These are phyloP conservation scores for Meles meles DNA, from an alignment of 2,113 vertebrate species.

Conservation along the genomic window DNA sequence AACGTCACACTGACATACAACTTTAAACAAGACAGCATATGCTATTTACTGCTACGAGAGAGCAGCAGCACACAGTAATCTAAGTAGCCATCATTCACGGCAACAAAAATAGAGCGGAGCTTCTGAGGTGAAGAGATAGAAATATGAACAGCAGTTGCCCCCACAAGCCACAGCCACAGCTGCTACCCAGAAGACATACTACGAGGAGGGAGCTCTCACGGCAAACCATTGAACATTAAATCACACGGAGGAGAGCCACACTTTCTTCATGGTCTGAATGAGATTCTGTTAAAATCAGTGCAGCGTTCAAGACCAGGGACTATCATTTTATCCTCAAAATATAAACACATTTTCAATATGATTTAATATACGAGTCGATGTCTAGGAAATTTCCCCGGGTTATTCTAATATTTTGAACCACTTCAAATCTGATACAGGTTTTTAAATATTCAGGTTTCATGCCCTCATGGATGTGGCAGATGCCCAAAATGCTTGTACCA, in stretches of 20 bases:
- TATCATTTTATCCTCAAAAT: not conserved
- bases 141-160: conserved; percentile 44
- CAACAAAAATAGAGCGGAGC: not conserved
- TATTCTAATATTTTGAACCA: not conserved
- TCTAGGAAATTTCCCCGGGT: not conserved
- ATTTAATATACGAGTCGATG: not conserved
- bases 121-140: conserved; percentile 33
- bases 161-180: conserved; percentile 28
- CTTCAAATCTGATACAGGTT: not conserved
- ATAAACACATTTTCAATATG: not conserved
- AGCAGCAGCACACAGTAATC: not conserved
- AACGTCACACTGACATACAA: conserved; percentile 30
- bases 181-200: conserved; percentile 16
- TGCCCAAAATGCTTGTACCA: not conserved
- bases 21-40: conserved; percentile 10
- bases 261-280: not conserved
- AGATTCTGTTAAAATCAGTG: not conserved
- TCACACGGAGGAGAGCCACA: not conserved
- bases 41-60: conserved; percentile 34
- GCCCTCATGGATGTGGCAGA: not conserved
- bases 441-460: not conserved
- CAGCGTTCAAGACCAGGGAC: not conserved
- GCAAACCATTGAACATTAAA: not conserved
- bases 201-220: not conserved
- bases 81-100: conserved; percentile 32